Percentiles rank a stretch among this genome's conserved stretches.
phyloP scores from a whole-genome alignment of 2,888 invertebrate species.

The Kryphioiulus occultus region DNA sequence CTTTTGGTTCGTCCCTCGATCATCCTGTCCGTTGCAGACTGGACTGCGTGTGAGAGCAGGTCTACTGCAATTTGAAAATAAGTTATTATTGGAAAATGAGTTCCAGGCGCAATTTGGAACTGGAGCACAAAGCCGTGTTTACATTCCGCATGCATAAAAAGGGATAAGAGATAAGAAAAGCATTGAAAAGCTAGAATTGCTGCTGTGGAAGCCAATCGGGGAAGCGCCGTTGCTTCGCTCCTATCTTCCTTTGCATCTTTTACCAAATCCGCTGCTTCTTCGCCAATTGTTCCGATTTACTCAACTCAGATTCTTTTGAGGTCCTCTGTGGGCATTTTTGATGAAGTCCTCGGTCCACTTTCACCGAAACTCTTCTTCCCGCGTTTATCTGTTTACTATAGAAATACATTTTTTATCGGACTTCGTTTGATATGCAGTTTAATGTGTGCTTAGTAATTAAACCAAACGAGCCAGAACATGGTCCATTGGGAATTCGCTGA shows the following conservation, averaged over 20 bases:
- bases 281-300: slow-evolving; percentile 12
- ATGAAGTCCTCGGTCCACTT: slow-evolving; percentile 35
- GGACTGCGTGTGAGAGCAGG: not conserved
- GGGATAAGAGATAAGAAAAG: slow-evolving; percentile 35
- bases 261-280: slow-evolving; percentile 25
- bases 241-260: not conserved
- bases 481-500: not conserved
- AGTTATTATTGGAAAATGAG: slow-evolving; percentile 26
- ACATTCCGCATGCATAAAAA: slow-evolving; percentile 26
- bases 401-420: slow-evolving; percentile 27
- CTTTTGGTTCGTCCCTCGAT: not conserved
- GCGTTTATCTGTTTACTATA: slow-evolving; percentile 18
- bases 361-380: not conserved
- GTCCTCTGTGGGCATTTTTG: not conserved
- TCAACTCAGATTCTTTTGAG: slow-evolving; percentile 17
- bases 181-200: slow-evolving; percentile 11
- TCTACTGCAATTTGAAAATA: not conserved
- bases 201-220: slow-evolving; percentile 1
- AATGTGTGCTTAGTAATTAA: slow-evolving; percentile 29
- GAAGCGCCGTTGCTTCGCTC: not conserved
- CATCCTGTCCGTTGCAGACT: not conserved
- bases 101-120: not conserved
- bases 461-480: not conserved
- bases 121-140: slow-evolving; percentile 26
- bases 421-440: not conserved